phyloP scores from a whole-genome alignment of 2,888 invertebrate species.

The Ormyrus rosae region DNA sequence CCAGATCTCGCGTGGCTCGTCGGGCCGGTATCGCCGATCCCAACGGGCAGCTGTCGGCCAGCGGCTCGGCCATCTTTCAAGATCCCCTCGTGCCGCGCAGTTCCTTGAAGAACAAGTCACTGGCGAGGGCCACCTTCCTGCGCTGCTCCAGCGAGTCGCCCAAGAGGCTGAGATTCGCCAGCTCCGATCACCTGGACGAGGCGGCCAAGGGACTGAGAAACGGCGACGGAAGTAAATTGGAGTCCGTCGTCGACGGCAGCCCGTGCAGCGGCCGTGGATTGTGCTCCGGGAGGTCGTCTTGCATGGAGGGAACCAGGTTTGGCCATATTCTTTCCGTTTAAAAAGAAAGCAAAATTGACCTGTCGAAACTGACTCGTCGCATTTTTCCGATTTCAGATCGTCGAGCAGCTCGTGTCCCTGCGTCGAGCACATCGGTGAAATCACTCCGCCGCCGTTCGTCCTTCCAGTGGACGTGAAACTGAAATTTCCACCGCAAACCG shows the following conservation, averaged over 20 bases:
- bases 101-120: slow-evolving; percentile 83
- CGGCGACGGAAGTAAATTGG: slow-evolving; percentile 69
- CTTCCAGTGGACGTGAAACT: slow-evolving; percentile 39
- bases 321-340: neutral
- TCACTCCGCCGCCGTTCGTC: slow-evolving; percentile 6
- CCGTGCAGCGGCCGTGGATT: slow-evolving; percentile 77
- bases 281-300: slow-evolving; percentile 71
- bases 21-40: slow-evolving; percentile 62
- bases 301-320: slow-evolving; percentile 66
- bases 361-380: neutral
- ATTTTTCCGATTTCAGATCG: slow-evolving; percentile 63
- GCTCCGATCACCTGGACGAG: slow-evolving; percentile 81
- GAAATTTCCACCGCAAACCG: slow-evolving; percentile 34
- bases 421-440: slow-evolving; percentile 78
- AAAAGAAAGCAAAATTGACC: too few species aligned
- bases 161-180: slow-evolving; percentile 87
- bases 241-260: slow-evolving; percentile 80
- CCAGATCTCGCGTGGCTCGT: slow-evolving; percentile 77
- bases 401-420: slow-evolving; percentile 85
- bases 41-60: neutral
- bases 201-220: slow-evolving; percentile 63
- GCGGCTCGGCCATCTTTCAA: neutral
- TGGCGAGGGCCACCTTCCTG: slow-evolving; percentile 72
- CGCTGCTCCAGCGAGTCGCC: slow-evolving; percentile 91
- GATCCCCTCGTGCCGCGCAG: slow-evolving; percentile 78